Conservation (phyloP, 2,113 vertebrate genomes). For the Stomatorhinus ivindoensis region DNA sequence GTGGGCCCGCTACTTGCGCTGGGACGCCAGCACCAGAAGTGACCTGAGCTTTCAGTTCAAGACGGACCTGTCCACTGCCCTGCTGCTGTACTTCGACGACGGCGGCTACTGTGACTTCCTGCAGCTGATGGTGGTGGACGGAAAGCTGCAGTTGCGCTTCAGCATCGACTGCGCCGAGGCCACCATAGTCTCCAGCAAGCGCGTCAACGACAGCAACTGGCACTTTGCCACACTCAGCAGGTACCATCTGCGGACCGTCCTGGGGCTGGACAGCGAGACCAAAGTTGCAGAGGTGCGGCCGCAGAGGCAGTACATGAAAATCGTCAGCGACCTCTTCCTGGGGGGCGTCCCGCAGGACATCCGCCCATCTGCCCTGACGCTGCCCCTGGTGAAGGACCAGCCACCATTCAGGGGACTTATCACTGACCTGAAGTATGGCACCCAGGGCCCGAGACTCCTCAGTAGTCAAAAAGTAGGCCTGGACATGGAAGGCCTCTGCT, state of each 20-base stretch:
- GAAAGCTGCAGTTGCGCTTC: slow-evolving; percentile 82
- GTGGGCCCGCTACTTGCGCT: slow-evolving; percentile 96
- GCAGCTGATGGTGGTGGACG: slow-evolving; percentile 80
- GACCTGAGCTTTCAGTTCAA: slow-evolving; percentile 95
- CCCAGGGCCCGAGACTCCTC: slow-evolving; percentile 76
- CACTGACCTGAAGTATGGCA: slow-evolving; percentile 84
- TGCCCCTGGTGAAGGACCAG: slow-evolving; percentile 72
- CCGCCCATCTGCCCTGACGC: slow-evolving; percentile 75
- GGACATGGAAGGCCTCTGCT: slow-evolving; percentile 82
- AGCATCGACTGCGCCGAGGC: slow-evolving; percentile 95
- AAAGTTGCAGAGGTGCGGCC: slow-evolving; percentile 74
- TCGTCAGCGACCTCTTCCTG: slow-evolving; percentile 92
- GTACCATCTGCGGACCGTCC: slow-evolving; percentile 72
- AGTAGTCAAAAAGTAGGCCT: slow-evolving; percentile 77
- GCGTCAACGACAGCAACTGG: slow-evolving; percentile 83
- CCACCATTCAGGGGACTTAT: slow-evolving; percentile 82
- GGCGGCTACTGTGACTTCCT: slow-evolving; percentile 95
- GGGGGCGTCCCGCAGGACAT: slow-evolving; percentile 89
- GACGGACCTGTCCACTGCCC: slow-evolving; percentile 80
- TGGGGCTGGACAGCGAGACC: slow-evolving; percentile 79
- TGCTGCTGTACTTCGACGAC: slow-evolving; percentile 96
- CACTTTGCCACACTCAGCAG: slow-evolving; percentile 83
- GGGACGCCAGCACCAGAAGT: slow-evolving; percentile 91
- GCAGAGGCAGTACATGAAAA: slow-evolving; percentile 86
- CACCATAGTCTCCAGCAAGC: slow-evolving; percentile 65